Evolutionary conservation across 2,888 invertebrate genomes (phyloP).

Genomic region (Netelia fuscicornis): DNA sequence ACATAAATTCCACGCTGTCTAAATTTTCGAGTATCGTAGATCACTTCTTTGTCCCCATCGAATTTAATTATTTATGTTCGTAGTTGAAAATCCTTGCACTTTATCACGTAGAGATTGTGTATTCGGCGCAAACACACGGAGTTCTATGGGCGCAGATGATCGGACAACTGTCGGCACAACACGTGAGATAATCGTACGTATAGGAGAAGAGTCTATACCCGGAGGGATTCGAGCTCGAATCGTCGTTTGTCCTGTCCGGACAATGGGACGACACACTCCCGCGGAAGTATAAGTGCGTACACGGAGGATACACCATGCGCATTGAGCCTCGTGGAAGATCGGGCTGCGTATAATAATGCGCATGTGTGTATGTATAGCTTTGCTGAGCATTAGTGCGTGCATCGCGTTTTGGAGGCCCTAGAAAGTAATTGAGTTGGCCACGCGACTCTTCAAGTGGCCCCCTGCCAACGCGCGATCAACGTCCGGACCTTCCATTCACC

Average conservation of each 20-base stretch:
- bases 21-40: conserved; percentile 2
- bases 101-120: conserved; percentile 24
- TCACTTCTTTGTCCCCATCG: background rate
- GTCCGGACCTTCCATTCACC: conserved; percentile 48
- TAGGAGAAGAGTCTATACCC: conserved; percentile 8
- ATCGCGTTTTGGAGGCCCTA: conserved; percentile 78
- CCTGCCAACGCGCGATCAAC: conserved; percentile 74
- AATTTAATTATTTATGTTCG: conserved; percentile 38
- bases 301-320: conserved; percentile 50
- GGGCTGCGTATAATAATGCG: conserved; percentile 7
- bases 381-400: conserved; percentile 72
- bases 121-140: conserved; percentile 35
- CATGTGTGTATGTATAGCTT: conserved; percentile 58
- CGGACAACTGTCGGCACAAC: conserved; percentile 68
- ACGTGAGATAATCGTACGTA: conserved; percentile 25
- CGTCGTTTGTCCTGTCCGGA: conserved; percentile 63
- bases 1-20: background rate
- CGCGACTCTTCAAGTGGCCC: conserved; percentile 84
- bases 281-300: conserved; percentile 59
- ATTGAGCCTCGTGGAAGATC: conserved; percentile 17
- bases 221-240: conserved; percentile 43
- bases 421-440: conserved; percentile 84
- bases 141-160: conserved; percentile 64
- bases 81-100: conserved; percentile 20
- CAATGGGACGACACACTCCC: conserved; percentile 72